Conservation (phyloP, 2,113 vertebrate genomes). For the Urocolius indicus region DNA sequence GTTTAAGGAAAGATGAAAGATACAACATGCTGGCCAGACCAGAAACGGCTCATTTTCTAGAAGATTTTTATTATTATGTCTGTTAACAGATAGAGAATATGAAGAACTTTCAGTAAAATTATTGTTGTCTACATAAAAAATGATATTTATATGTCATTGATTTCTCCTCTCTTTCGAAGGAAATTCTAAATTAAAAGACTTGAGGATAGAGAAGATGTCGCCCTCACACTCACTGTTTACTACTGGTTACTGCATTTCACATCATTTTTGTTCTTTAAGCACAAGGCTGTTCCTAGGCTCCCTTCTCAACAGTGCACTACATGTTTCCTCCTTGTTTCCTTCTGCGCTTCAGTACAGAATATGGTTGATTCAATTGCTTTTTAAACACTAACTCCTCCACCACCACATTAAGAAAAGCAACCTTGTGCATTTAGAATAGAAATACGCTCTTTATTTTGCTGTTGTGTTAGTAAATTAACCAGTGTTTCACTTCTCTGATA, state of each 20-base stretch:
- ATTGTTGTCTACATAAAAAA: neutral
- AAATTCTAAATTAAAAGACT: conserved; percentile 21
- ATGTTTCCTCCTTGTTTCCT: neutral
- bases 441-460: neutral
- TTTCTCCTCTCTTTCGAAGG: conserved; percentile 42
- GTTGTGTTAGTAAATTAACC: neutral
- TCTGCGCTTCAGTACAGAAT: neutral
- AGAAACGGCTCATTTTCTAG: neutral
- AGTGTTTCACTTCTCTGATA: neutral
- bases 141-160: neutral
- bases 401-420: neutral
- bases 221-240: neutral
- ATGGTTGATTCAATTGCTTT: conserved; percentile 1
- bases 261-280: neutral
- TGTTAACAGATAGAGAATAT: neutral
- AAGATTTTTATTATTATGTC: neutral
- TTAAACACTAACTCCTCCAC: conserved; percentile 7
- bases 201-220: neutral
- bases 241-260: neutral
- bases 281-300: neutral
- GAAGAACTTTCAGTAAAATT: neutral
- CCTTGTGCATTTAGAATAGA: neutral
- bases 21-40: neutral
- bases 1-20: neutral
- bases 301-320: neutral